A percentile compares a stretch with the other conserved stretches of the same genome.
Evolutionary conservation across 2,113 vertebrate species (phyloP).

Genomic region (Hipposideros armiger): DNA sequence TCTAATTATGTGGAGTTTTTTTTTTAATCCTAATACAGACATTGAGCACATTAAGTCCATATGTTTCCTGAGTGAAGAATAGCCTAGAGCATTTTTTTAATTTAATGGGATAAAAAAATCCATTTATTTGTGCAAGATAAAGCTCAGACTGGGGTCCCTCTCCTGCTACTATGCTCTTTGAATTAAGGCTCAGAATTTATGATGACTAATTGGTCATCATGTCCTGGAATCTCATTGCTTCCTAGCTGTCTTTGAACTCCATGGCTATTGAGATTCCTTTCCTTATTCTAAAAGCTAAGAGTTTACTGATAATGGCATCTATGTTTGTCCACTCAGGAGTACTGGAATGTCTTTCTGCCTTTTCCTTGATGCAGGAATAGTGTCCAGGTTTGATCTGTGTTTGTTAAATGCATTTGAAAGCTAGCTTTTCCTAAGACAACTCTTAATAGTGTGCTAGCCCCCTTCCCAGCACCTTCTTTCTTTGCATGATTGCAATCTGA

Average conservation of each 20-base stretch:
- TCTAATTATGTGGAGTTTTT: not conserved
- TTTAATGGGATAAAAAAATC: conserved; percentile 31
- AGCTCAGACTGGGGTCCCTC: not conserved
- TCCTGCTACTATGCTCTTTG: not conserved
- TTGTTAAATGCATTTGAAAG: conserved; percentile 80
- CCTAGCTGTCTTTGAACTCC: not conserved
- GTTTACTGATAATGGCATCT: not conserved
- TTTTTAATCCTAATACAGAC: not conserved
- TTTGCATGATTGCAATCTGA: conserved; percentile 47
- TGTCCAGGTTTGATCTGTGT: conserved; percentile 67
- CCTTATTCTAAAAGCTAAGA: not conserved
- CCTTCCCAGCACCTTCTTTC: conserved; percentile 1
- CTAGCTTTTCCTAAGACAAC: conserved; percentile 70
- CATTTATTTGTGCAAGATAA: not conserved
- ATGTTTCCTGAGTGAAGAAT: conserved; percentile 52
- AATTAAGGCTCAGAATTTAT: conserved; percentile 26
- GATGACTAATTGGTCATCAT: not conserved
- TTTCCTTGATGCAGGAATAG: not conserved
- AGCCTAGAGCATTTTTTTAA: conserved; percentile 25
- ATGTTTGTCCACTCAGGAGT: not conserved
- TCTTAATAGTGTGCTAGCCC: conserved; percentile 50
- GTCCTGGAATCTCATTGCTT: conserved; percentile 51
- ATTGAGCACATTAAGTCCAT: conserved; percentile 3
- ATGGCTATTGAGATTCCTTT: not conserved
- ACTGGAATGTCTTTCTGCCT: conserved; percentile 60